Conservation (phyloP, 2,113 vertebrate species). For the Leptocoma aspasia region DNA sequence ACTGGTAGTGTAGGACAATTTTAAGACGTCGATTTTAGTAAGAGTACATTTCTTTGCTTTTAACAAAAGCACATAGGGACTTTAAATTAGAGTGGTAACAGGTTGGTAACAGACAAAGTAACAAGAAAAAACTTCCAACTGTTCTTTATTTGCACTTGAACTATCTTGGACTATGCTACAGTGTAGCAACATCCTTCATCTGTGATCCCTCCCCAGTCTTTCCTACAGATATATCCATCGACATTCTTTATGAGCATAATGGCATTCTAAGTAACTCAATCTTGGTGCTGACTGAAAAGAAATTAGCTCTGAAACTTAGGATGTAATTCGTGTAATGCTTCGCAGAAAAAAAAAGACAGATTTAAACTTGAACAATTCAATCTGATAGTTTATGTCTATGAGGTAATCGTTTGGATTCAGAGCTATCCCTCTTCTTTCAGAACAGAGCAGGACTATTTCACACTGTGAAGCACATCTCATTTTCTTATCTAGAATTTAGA, state of each 20-base stretch:
- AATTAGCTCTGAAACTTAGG: neutral
- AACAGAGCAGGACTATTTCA: neutral
- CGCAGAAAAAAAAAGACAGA: neutral
- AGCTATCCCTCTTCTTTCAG: neutral
- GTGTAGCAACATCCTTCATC: neutral
- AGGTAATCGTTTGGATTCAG: neutral
- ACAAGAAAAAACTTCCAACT: neutral
- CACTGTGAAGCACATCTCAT: neutral
- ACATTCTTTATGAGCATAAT: neutral
- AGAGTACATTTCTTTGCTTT: neutral
- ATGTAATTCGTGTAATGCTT: neutral
- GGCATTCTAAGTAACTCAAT: neutral
- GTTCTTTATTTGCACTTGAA: neutral
- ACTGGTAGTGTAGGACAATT: neutral
- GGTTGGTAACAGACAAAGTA: neutral
- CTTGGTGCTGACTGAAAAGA: neutral
- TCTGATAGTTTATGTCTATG: neutral
- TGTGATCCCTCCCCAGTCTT: neutral
- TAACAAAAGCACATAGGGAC: neutral
- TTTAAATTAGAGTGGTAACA: neutral
- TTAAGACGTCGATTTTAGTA: neutral
- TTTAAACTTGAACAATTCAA: neutral
- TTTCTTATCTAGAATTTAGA: neutral
- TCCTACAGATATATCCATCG: neutral
- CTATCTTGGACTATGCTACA: neutral